A percentile compares a stretch with the other conserved stretches of the same genome.
These are phyloP conservation scores for Cryptoleucopteryx plumbea DNA, from an alignment of 2,113 vertebrate genomes.

Conservation along the genomic window DNA sequence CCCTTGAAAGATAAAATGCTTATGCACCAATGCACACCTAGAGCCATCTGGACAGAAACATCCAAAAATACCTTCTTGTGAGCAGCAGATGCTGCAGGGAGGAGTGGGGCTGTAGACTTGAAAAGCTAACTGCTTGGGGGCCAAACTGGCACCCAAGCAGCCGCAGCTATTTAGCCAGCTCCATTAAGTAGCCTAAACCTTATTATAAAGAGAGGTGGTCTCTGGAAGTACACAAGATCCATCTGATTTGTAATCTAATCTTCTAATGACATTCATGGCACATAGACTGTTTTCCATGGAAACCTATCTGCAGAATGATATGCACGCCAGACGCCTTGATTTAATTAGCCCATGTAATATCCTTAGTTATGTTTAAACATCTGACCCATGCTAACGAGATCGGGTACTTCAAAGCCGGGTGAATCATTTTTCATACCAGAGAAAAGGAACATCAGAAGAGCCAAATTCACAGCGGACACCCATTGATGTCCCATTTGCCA, in stretches of 20 bases:
- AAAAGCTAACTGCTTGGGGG: neutral
- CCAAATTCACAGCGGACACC: neutral
- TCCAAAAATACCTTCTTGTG: accelerated
- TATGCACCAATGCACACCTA: neutral
- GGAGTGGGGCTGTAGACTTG: neutral
- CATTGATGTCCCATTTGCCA: neutral
- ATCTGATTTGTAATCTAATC: neutral
- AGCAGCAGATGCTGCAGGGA: neutral
- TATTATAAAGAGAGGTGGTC: neutral
- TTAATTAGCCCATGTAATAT: neutral
- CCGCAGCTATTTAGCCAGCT: neutral
- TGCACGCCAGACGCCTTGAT: conserved; percentile 17
- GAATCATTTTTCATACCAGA: neutral
- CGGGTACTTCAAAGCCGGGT: neutral
- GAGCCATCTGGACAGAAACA: neutral
- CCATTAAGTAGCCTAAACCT: neutral
- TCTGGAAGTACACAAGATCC: neutral
- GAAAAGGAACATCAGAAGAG: neutral
- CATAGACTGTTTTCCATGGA: neutral
- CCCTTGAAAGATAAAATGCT: neutral
- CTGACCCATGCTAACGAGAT: neutral
- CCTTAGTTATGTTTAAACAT: neutral
- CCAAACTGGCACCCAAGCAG: neutral
- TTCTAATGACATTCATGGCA: neutral
- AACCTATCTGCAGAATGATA: neutral